Evolutionary conservation across 1,140 invertebrate genomes (phyloP).

Genomic region (Euura lappo): DNA sequence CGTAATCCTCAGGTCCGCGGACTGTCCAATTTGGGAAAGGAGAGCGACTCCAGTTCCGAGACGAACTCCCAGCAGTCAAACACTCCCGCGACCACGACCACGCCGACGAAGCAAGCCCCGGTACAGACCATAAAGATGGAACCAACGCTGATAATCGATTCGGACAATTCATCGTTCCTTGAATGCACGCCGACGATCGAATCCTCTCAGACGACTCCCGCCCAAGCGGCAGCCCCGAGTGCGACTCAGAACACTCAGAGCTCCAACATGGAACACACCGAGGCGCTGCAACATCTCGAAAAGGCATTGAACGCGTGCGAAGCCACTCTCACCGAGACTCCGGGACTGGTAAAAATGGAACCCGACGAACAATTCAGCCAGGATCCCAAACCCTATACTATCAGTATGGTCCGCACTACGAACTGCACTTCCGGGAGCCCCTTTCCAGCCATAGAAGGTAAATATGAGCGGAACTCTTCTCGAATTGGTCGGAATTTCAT

Average conservation of each 20-base stretch:
- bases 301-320: constrained; percentile 57
- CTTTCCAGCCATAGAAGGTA: constrained; percentile 59
- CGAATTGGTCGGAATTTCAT: constrained; percentile 7
- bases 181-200: constrained; percentile 38
- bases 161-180: constrained; percentile 42
- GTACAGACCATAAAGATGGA: constrained; percentile 38
- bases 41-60: constrained; percentile 25
- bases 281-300: constrained; percentile 56
- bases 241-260: constrained; percentile 42
- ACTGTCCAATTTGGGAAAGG: constrained; percentile 49
- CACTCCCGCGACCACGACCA: constrained; percentile 30
- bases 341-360: constrained; percentile 58
- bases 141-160: constrained; percentile 41
- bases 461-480: constrained; percentile 19
- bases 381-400: constrained; percentile 55
- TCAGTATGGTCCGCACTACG: constrained; percentile 54
- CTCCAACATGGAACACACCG: constrained; percentile 56
- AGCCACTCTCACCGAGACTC: constrained; percentile 55
- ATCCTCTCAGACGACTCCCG: constrained; percentile 31
- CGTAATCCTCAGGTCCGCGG: constrained; percentile 38
- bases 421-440: constrained; percentile 55
- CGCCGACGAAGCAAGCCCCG: constrained; percentile 28
- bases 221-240: constrained; percentile 27
- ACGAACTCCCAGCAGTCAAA: constrained; percentile 33
- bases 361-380: constrained; percentile 55